These are phyloP conservation scores for Saguinus midas DNA, from an alignment of 2,113 vertebrate species.

Conservation along the genomic window DNA sequence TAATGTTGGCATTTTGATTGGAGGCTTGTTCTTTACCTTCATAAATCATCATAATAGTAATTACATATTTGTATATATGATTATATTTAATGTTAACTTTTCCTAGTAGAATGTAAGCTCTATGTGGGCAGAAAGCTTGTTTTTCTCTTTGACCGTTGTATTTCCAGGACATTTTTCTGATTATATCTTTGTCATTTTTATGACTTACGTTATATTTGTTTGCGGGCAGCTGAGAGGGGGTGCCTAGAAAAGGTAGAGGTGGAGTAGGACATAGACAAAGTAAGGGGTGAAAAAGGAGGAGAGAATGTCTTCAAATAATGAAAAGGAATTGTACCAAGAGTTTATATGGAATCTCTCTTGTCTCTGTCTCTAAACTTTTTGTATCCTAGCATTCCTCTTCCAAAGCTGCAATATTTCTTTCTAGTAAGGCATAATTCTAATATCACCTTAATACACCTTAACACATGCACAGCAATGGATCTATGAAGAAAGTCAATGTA, in stretches of 20 bases:
- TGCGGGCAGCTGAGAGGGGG: no score
- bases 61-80: background rate
- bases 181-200: background rate
- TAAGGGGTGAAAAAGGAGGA: background rate
- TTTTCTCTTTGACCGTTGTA: background rate
- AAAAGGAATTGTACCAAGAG: background rate
- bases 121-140: constrained; percentile 34
- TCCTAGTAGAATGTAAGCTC: constrained; percentile 62
- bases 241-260: background rate
- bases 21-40: background rate
- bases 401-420: background rate
- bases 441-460: background rate
- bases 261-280: background rate
- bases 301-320: background rate
- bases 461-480: background rate
- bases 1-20: background rate
- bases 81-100: background rate
- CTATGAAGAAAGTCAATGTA: background rate
- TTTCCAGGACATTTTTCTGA: background rate
- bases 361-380: background rate
- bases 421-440: background rate
- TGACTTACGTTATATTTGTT: background rate
- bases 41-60: background rate
- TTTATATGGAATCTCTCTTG: background rate
- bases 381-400: background rate